Conservation (phyloP, 2,113 vertebrate species). For the Zeus faber region DNA sequence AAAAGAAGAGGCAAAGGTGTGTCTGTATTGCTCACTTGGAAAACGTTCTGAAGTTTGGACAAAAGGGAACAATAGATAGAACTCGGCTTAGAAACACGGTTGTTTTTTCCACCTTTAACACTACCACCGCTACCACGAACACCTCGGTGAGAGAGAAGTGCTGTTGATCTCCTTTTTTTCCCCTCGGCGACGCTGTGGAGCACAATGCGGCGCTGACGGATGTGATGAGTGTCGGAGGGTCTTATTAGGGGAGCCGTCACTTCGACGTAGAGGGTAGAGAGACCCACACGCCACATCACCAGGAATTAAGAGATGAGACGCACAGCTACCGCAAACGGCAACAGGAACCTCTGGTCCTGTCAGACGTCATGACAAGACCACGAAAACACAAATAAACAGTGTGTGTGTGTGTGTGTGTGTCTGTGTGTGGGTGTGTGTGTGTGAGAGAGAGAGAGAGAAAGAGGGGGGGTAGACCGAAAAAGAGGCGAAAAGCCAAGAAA, state of each 20-base stretch:
- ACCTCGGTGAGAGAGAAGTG: neutral
- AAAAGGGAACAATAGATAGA: too few relatives aligned
- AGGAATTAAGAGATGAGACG: slow-evolving; percentile 30
- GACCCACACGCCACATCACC: slow-evolving; percentile 25
- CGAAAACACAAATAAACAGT: slow-evolving; percentile 43
- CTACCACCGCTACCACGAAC: too few relatives aligned
- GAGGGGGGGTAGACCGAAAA: too few relatives aligned
- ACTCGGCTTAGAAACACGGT: too few relatives aligned
- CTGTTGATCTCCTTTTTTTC: neutral
- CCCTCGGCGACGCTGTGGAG: slow-evolving; percentile 10
- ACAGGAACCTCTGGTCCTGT: slow-evolving; percentile 19
- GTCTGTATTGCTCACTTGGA: too few relatives aligned
- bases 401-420: slow-evolving; percentile 5
- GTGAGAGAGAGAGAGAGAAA: too few relatives aligned
- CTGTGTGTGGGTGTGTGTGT: slow-evolving; percentile 1
- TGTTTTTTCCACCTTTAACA: too few relatives aligned
- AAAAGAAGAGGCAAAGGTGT: too few relatives aligned
- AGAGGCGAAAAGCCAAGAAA: slow-evolving; percentile 1
- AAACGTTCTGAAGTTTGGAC: too few relatives aligned
- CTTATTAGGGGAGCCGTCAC: slow-evolving; percentile 9
- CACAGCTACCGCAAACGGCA: slow-evolving; percentile 32
- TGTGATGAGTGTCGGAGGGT: slow-evolving; percentile 15
- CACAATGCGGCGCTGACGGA: slow-evolving; percentile 28
- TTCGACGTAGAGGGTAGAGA: slow-evolving; percentile 22
- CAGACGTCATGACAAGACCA: slow-evolving; percentile 34